These are phyloP conservation scores for Ophiothrix spiculata DNA, from an alignment of 35 echinoderm and acorn worm species.

Conservation along the genomic window DNA sequence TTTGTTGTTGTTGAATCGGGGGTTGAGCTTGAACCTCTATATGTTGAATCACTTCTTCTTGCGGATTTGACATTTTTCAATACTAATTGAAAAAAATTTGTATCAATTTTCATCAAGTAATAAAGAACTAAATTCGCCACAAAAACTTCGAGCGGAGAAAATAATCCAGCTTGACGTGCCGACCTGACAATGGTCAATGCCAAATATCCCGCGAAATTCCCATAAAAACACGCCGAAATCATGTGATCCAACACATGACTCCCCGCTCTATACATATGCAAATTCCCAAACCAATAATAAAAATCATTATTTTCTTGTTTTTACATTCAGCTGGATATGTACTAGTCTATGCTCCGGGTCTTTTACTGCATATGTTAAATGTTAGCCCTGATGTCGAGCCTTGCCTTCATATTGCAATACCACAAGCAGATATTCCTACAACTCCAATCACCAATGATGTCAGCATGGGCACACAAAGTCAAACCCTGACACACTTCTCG, in stretches of 20 bases:
- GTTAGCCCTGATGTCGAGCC: constrained; percentile 53
- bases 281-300: too few species aligned
- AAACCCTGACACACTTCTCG: constrained; percentile 31
- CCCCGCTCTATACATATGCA: too few species aligned
- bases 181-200: too few species aligned
- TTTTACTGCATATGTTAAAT: constrained; percentile 52
- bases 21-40: too few species aligned
- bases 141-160: too few species aligned
- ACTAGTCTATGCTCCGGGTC: constrained; percentile 44
- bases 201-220: too few species aligned
- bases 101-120: too few species aligned
- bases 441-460: constrained; percentile 22
- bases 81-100: neutral
- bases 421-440: constrained; percentile 23
- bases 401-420: constrained; percentile 48
- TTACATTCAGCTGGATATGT: constrained; percentile 46
- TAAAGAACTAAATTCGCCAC: neutral
- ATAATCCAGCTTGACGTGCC: too few species aligned
- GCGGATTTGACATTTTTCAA: too few species aligned
- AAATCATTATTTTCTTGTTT: too few species aligned
- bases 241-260: neutral
- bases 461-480: neutral
- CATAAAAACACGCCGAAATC: neutral
- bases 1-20: too few species aligned
- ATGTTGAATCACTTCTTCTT: too few species aligned